phyloP scores from a whole-genome alignment of 2,113 vertebrate species.

The Apaloderma vittatum region DNA sequence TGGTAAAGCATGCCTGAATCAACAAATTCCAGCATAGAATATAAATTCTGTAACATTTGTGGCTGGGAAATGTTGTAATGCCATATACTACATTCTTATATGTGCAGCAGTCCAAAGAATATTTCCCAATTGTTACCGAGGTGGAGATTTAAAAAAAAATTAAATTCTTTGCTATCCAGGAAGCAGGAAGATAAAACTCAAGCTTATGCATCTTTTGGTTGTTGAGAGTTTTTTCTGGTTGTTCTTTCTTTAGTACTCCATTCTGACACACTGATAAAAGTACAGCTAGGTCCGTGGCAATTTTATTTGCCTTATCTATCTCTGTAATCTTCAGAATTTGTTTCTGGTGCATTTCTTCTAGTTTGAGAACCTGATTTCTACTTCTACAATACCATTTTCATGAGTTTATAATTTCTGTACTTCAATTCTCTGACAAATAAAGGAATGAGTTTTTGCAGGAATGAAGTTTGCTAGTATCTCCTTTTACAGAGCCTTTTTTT shows the following conservation, averaged over 20 bases:
- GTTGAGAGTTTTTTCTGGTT: not conserved
- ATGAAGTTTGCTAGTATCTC: not conserved
- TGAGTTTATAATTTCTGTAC: not conserved
- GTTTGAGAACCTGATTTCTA: not conserved
- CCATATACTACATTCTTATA: not conserved
- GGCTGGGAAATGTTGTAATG: not conserved
- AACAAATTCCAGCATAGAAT: not conserved
- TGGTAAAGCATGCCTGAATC: not conserved
- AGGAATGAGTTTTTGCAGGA: not conserved
- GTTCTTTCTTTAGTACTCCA: not conserved
- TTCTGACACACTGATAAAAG: not conserved
- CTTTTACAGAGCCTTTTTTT: not conserved
- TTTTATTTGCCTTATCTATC: not conserved
- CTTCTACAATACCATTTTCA: not conserved
- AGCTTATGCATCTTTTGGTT: not conserved
- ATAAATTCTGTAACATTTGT: not conserved
- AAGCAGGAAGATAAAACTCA: not conserved
- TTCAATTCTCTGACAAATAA: not conserved
- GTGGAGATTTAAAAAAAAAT: not conserved
- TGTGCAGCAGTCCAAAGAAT: not conserved
- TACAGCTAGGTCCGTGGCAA: not conserved
- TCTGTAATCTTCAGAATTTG: not conserved
- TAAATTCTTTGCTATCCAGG: not conserved
- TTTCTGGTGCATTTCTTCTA: not conserved
- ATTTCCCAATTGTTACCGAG: not conserved